Evolutionary conservation across 2,888 invertebrate genomes (phyloP).

Genomic region (Lithophane socia): DNA sequence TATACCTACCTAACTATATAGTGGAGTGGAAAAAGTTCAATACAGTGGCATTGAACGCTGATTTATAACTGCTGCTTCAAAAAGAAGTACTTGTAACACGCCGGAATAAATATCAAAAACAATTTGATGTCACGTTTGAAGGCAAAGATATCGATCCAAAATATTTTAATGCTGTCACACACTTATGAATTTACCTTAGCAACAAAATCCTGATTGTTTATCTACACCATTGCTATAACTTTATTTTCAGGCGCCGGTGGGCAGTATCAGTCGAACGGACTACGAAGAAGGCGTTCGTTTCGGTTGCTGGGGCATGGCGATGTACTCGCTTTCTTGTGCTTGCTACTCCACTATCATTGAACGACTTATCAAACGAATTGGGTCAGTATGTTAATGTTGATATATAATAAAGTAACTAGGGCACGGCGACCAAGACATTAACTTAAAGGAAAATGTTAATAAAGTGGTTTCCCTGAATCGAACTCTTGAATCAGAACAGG

Average conservation of each 20-base stretch:
- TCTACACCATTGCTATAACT: constrained; percentile 58
- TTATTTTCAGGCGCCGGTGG: constrained; percentile 92
- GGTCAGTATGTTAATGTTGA: constrained; percentile 83
- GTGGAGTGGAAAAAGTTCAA: not conserved
- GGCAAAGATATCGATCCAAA: not conserved
- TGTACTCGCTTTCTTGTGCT: constrained; percentile 98
- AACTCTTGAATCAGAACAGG: too few relatives aligned
- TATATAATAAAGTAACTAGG: not conserved
- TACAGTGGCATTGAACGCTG: not conserved
- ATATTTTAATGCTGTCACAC: not conserved
- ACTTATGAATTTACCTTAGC: not conserved
- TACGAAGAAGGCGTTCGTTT: constrained; percentile 98
- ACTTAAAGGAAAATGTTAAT: not conserved
- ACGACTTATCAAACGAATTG: constrained; percentile 93
- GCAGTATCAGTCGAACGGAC: constrained; percentile 91
- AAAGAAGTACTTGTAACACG: not conserved
- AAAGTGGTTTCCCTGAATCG: too few relatives aligned
- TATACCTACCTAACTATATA: not conserved
- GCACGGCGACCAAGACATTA: not conserved
- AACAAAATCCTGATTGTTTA: not conserved
- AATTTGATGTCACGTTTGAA: not conserved
- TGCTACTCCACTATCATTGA: constrained; percentile 97
- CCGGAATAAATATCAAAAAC: not conserved
- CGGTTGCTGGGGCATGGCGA: constrained; percentile 99
- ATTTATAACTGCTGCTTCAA: not conserved